These are phyloP conservation scores for Sternotherus odoratus DNA, from an alignment of 2,797 vertebrate species.

Conservation along the genomic window DNA sequence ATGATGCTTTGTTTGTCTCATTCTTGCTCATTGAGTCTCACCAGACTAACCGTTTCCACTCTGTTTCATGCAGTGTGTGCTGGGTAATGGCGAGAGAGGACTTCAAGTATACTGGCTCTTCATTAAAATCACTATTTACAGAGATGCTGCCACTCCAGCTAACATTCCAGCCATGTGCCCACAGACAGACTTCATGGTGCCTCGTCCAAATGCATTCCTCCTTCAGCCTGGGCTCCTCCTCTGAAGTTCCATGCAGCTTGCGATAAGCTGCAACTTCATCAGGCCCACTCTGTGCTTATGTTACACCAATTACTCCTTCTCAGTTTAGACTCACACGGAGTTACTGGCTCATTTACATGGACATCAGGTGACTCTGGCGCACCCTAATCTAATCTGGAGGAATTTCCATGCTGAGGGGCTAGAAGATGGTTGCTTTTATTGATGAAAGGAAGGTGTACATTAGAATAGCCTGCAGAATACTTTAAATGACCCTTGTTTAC, in stretches of 20 bases:
- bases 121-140: neutral
- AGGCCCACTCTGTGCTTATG: neutral
- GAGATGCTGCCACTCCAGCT: neutral
- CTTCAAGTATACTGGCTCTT: neutral
- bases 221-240: neutral
- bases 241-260: neutral
- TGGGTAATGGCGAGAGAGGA: neutral
- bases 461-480: neutral
- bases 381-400: neutral
- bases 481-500: neutral
- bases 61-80: neutral
- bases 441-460: neutral
- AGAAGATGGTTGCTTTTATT: neutral
- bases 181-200: neutral
- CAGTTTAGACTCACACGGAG: neutral
- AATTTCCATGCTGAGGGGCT: neutral
- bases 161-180: neutral
- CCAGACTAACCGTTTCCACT: neutral
- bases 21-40: neutral
- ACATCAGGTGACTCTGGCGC: neutral
- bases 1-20: neutral
- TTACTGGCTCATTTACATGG: neutral
- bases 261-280: neutral
- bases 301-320: neutral
- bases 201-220: neutral